Base-by-base conservation (phyloP, 2,797 vertebrate species). In the Micropoecilia bifurca region DNA sequence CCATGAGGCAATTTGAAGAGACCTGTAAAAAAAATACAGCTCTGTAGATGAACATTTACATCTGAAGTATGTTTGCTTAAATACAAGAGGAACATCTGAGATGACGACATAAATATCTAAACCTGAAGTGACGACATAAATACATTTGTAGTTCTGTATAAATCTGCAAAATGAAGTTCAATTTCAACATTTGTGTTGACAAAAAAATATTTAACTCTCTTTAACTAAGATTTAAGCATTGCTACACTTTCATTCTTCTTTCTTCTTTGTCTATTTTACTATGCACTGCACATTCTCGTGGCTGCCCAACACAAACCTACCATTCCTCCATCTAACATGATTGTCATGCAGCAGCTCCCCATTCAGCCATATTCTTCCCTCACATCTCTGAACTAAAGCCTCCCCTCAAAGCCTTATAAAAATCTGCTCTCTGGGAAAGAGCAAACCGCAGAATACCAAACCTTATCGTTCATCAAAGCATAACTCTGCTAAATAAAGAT, bases 401-500 rank as follows among this genome's bases (percentile, higher is more conserved):
- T 84, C 86, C 81, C 89, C 92, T 88, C 86, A 91, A 92, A 89
- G 85, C 85, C 87, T 81, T 87, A 85, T 79, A 92, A 92, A 94
- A 89, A 90, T 79, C 85, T 79, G 77, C 75, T 87, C 89, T 91
- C 77, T 73, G 3, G 87, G 91, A 93, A 88, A 83, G 74, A 90
- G 80, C 78, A 71, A 85, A 92, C 81, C 79, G 82, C 68, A 18
- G 91, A 90, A 93, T 91, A 93, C 90, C 89, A 93, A 92, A 91
- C 84, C 47, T 1, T 74, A 83, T 80, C 86, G 71, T 92, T 91
- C 87, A 80, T 86, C 87, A 89, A 90, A 76, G 73, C 78, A 77
- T 87, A 85, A 83, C 86, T 90, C 83, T 90, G 87, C 84, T 88
- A 92, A 92, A 89, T 87, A 91, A 86, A 92, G 83, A 90, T 94